Evolutionary conservation across 2,888 invertebrate genomes (phyloP).

Genomic region (Ischnura elegans): DNA sequence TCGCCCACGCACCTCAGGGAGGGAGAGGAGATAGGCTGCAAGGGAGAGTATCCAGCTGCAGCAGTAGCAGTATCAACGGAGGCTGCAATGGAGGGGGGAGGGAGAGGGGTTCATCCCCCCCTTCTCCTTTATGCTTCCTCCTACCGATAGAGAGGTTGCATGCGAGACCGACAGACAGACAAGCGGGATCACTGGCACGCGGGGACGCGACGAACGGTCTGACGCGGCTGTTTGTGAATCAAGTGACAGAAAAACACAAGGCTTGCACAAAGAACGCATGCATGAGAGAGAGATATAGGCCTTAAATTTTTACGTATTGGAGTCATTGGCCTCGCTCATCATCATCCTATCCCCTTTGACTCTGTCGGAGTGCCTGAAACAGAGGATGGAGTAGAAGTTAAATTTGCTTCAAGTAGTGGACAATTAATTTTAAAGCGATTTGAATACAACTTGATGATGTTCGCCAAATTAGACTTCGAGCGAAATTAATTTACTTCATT

Average conservation of each 20-base stretch:
- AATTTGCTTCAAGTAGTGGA: not conserved
- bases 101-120: not conserved
- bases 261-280: slow-evolving; percentile 2
- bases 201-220: not conserved
- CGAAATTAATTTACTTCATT: too few species aligned
- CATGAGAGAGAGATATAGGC: not conserved
- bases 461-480: too few species aligned
- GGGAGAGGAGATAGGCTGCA: slow-evolving; percentile 20
- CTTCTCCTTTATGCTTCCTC: not conserved
- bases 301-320: slow-evolving; percentile 37
- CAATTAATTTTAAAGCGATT: too few species aligned
- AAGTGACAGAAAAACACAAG: slow-evolving; percentile 33
- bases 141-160: slow-evolving; percentile 7
- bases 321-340: slow-evolving; percentile 21
- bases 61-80: not conserved
- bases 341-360: not conserved
- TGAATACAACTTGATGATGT: too few species aligned
- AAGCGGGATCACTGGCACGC: not conserved
- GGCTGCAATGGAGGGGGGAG: not conserved
- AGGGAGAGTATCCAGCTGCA: not conserved
- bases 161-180: too few species aligned
- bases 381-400: not conserved
- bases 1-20: slow-evolving; percentile 26
- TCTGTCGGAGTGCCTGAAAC: not conserved
- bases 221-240: not conserved